Evolutionary conservation across 2,888 invertebrate species (phyloP).

Genomic region (Acronicta alni): DNA sequence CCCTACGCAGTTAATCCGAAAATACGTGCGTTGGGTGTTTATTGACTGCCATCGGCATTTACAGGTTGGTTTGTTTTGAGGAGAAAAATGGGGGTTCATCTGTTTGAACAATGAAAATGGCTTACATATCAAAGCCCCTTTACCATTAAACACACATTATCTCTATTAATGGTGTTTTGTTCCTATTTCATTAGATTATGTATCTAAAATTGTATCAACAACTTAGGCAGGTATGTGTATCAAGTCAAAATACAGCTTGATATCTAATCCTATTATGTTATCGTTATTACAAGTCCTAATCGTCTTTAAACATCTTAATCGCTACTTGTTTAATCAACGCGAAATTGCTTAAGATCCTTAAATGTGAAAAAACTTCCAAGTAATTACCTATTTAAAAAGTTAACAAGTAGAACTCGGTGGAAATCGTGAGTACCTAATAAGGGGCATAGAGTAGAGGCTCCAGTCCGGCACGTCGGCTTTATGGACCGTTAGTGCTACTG

Average conservation of each 20-base stretch:
- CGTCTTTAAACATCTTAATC: constrained; percentile 46
- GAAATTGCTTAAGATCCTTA: constrained; percentile 44
- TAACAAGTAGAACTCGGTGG: constrained; percentile 82
- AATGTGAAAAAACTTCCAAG: constrained; percentile 59
- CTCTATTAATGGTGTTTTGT: constrained; percentile 19
- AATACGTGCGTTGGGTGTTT: constrained; percentile 87
- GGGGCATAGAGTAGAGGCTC: constrained; percentile 82
- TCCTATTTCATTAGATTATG: constrained; percentile 12
- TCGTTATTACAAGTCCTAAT: constrained; percentile 40
- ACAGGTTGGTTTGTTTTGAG: constrained; percentile 71
- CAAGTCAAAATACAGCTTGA: background rate
- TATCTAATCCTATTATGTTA: constrained; percentile 21
- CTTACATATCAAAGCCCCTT: constrained; percentile 23
- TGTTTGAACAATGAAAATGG: constrained; percentile 51
- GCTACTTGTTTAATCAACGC: constrained; percentile 53
- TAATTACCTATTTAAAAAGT: constrained; percentile 78
- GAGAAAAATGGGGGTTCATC: constrained; percentile 63
- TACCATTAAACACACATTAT: constrained; percentile 34
- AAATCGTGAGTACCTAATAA: constrained; percentile 87
- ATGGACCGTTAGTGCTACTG: constrained; percentile 91
- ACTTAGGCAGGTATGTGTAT: too few species aligned
- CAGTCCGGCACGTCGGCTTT: constrained; percentile 87
- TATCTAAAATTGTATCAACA: constrained; percentile 3
- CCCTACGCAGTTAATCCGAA: constrained; percentile 86
- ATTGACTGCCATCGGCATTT: constrained; percentile 80